Percentiles rank a stretch among this genome's conserved stretches.
Conservation (phyloP, 2,888 invertebrate species). For the Hirtodrosophila trivittata region DNA sequence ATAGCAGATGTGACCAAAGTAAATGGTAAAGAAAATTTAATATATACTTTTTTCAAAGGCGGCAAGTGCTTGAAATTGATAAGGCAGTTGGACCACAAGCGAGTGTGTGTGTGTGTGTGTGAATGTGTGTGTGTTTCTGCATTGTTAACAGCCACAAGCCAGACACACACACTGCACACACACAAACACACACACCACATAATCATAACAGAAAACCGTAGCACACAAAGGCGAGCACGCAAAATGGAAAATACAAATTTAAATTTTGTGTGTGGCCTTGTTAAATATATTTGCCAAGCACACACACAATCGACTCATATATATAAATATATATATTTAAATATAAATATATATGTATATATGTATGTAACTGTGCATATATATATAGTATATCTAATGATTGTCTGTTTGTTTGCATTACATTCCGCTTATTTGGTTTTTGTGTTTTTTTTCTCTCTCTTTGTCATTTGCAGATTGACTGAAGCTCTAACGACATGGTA, state of each 20-base stretch:
- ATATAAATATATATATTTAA: constrained; percentile 5
- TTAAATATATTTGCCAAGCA: constrained; percentile 54
- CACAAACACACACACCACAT: constrained; percentile 3
- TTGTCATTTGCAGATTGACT: constrained; percentile 86
- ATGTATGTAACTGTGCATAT: constrained; percentile 7
- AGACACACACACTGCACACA: constrained; percentile 21
- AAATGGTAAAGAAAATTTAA: constrained; percentile 38
- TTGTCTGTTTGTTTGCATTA: constrained; percentile 61
- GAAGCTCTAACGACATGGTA: constrained; percentile 89
- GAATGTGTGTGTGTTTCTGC: constrained; percentile 23
- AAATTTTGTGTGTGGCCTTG: constrained; percentile 53
- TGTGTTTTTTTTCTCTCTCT: constrained; percentile 44
- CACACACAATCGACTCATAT: constrained; percentile 24
- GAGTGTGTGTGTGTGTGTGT: constrained; percentile 16
- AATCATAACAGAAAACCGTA: constrained; percentile 20
- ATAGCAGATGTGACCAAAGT: constrained; percentile 33
- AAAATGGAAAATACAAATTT: constrained; percentile 61
- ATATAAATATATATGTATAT: constrained; percentile 3
- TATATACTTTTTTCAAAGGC: constrained; percentile 60
- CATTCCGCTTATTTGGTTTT: constrained; percentile 28
- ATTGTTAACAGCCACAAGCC: constrained; percentile 56
- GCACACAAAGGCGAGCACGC: constrained; percentile 28
- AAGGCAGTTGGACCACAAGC: constrained; percentile 53
- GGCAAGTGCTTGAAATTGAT: constrained; percentile 75
- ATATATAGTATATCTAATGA: constrained; percentile 61